These are phyloP conservation scores for Orthosia gracilis DNA, from an alignment of 2,888 invertebrate genomes.

Conservation along the genomic window DNA sequence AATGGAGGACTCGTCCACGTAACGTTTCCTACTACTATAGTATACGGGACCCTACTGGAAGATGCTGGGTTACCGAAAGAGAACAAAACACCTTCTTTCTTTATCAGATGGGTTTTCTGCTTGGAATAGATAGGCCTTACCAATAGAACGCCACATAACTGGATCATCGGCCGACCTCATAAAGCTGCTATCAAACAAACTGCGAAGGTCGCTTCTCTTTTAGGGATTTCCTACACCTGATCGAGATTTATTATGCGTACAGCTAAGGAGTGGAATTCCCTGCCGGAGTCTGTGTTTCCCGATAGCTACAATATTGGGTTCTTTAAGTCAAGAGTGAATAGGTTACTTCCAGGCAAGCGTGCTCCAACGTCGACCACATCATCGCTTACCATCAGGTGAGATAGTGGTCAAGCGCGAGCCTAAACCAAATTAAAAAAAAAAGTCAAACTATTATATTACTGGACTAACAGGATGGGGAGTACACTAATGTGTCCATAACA, in stretches of 20 bases:
- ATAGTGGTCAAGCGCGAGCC: no score
- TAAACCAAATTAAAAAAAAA: no score
- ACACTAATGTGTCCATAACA: slow-evolving; percentile 7
- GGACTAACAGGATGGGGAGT: not conserved
- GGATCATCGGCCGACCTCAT: not conserved
- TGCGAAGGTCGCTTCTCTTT: no score
- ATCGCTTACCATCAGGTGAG: no score
- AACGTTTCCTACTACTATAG: slow-evolving; percentile 59
- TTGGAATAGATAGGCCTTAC: not conserved
- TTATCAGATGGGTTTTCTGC: not conserved
- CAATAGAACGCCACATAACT: not conserved
- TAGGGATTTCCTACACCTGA: not conserved
- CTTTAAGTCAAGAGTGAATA: no score
- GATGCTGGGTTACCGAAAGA: not conserved
- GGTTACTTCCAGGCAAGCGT: no score
- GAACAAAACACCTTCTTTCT: not conserved
- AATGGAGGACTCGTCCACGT: slow-evolving; percentile 60
- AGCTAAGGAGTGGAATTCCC: no score
- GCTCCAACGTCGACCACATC: no score
- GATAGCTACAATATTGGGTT: no score
- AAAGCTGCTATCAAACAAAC: no score
- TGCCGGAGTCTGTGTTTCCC: no score
- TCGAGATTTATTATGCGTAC: no score
- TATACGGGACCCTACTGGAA: slow-evolving; percentile 30
- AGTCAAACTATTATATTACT: not conserved